A percentile compares a stretch with the other conserved stretches of the same genome.
These are phyloP conservation scores for Halocynthia roretzi DNA, from an alignment of 23 tunicate genomes.

Conservation along the genomic window DNA sequence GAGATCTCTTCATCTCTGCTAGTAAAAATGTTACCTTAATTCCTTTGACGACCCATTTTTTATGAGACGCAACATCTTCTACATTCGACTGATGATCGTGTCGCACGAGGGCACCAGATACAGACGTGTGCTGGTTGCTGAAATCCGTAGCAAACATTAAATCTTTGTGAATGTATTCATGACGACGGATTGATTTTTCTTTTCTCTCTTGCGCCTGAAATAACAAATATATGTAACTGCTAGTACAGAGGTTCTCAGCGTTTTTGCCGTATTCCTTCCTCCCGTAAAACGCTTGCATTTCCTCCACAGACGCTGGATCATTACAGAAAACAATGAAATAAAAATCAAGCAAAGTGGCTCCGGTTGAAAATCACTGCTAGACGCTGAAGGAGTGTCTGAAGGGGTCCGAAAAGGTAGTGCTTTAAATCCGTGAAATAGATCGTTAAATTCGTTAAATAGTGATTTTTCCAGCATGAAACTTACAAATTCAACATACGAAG, in stretches of 20 bases:
- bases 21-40: constrained; percentile 36
- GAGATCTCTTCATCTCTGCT: neutral
- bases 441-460: neutral
- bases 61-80: constrained; percentile 37
- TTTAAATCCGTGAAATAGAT: too few species aligned
- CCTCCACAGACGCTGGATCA: too few species aligned
- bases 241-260: too few species aligned
- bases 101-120: constrained; percentile 69
- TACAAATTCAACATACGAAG: constrained; percentile 71
- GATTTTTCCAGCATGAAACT: constrained; percentile 6
- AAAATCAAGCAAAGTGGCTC: too few species aligned
- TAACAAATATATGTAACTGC: too few species aligned
- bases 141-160: constrained; percentile 70
- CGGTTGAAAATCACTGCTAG: too few species aligned
- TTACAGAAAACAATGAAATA: too few species aligned
- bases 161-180: constrained; percentile 40
- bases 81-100: constrained; percentile 76
- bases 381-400: too few species aligned
- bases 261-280: too few species aligned
- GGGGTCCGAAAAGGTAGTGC: too few species aligned
- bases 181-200: constrained; percentile 57
- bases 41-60: constrained; percentile 45
- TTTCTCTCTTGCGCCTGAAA: constrained; percentile 74
- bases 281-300: too few species aligned
- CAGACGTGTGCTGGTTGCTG: constrained; percentile 73